Conservation (phyloP, 92 coral and sea anemone species). For the Palythoa heliodiscus region DNA sequence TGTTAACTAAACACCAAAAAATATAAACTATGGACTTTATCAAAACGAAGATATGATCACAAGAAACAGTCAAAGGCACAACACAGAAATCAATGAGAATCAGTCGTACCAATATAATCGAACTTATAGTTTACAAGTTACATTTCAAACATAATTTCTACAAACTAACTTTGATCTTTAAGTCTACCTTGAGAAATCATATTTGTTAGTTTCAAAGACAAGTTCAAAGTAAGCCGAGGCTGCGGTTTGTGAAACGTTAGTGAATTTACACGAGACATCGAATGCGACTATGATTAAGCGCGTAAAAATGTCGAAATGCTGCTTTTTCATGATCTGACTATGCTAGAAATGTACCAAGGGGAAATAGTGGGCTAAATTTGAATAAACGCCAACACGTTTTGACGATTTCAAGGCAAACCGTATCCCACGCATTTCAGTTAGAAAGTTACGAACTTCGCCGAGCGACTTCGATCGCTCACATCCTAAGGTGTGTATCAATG, state of each 20-base stretch:
- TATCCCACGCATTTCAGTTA: slow-evolving; percentile 59
- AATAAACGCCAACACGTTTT: slow-evolving; percentile 46
- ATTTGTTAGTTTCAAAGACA: slow-evolving; percentile 23
- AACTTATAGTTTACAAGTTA: neutral
- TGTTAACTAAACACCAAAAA: neutral
- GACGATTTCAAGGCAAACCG: slow-evolving; percentile 31
- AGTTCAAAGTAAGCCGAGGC: slow-evolving; percentile 16
- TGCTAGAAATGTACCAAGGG: slow-evolving; percentile 30
- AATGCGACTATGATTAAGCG: slow-evolving; percentile 17
- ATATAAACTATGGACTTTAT: neutral
- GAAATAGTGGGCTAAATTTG: slow-evolving; percentile 44
- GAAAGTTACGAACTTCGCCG: slow-evolving; percentile 67
- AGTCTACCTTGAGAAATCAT: slow-evolving; percentile 32
- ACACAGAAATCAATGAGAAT: too few species aligned
- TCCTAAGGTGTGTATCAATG: slow-evolving; percentile 36
- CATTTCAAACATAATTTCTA: neutral
- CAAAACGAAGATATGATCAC: slow-evolving; percentile 4
- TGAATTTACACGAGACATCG: neutral
- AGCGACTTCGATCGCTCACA: slow-evolving; percentile 42
- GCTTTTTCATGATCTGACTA: slow-evolving; percentile 23
- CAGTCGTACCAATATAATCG: neutral
- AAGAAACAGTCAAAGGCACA: neutral
- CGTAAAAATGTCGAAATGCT: slow-evolving; percentile 18
- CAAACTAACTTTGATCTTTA: neutral
- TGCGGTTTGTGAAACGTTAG: slow-evolving; percentile 23